Percentiles rank a stretch among this genome's conserved stretches.
phyloP scores from a whole-genome alignment of 2,113 vertebrate species.

The Hypocryptadius cinnamomeus region DNA sequence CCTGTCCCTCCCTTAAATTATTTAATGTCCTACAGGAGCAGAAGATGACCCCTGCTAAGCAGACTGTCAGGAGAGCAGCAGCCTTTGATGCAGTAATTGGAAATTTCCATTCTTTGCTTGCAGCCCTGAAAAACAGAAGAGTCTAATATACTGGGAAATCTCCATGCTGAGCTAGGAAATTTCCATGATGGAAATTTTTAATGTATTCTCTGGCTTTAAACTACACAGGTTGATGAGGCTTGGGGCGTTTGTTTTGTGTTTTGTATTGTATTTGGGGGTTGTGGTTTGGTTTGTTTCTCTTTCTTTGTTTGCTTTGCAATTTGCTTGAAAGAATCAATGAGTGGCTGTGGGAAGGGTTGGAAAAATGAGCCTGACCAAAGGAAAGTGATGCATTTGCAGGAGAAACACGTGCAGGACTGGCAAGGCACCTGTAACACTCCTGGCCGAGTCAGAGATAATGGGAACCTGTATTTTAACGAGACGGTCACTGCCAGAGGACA shows the following conservation, averaged over 20 bases:
- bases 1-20: conserved; percentile 67
- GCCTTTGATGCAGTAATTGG: conserved; percentile 77
- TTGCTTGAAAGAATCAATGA: conserved; percentile 56
- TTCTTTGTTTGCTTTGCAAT: conserved; percentile 49
- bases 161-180: conserved; percentile 72
- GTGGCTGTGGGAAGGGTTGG: conserved; percentile 31
- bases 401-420: background rate
- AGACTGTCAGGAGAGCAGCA: conserved; percentile 72
- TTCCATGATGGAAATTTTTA: conserved; percentile 78
- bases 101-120: conserved; percentile 82
- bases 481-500: background rate
- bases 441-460: background rate
- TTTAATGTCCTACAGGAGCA: conserved; percentile 72
- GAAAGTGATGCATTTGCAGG: conserved; percentile 46
- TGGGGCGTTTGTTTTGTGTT: conserved; percentile 12
- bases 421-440: conserved; percentile 22
- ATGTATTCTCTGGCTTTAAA: conserved; percentile 67
- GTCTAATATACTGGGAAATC: conserved; percentile 71
- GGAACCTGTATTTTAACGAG: conserved; percentile 6
- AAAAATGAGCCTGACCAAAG: conserved; percentile 4
- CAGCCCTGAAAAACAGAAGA: conserved; percentile 69
- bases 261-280: background rate
- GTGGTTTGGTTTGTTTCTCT: background rate
- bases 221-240: conserved; percentile 58
- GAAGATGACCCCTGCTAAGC: conserved; percentile 73